phyloP scores from a whole-genome alignment of 2,797 vertebrate genomes.

The Micropoecilia bifurca region DNA sequence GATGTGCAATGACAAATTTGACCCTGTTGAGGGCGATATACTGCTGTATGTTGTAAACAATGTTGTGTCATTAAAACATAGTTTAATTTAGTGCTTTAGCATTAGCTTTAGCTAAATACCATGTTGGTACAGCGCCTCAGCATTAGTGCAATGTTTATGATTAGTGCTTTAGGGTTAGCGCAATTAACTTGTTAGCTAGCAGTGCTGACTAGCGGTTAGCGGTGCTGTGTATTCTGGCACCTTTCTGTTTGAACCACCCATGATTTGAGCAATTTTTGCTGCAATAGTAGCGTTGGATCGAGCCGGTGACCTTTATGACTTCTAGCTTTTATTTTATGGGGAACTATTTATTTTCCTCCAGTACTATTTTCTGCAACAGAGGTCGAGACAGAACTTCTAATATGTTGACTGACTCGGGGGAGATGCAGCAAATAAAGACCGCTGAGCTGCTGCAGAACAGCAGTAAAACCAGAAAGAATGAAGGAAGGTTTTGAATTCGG shows the following conservation, averaged over 20 bases:
- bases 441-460: constrained; percentile 32
- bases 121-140: neutral
- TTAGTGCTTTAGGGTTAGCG: neutral
- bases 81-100: neutral
- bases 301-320: constrained; percentile 20
- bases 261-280: neutral
- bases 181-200: neutral
- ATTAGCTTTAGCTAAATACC: neutral
- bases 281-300: neutral
- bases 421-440: constrained; percentile 49
- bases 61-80: neutral
- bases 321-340: constrained; percentile 48
- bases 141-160: neutral
- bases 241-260: neutral
- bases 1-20: neutral
- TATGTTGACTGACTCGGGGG: constrained; percentile 55
- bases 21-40: neutral
- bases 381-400: constrained; percentile 50
- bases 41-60: neutral
- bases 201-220: neutral
- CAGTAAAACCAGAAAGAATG: constrained; percentile 19
- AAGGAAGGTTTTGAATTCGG: constrained; percentile 13
- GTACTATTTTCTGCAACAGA: neutral
- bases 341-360: constrained; percentile 2
- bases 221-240: neutral